These are phyloP conservation scores for Anseranas semipalmata DNA, from an alignment of 2,113 vertebrate species.

Conservation along the genomic window DNA sequence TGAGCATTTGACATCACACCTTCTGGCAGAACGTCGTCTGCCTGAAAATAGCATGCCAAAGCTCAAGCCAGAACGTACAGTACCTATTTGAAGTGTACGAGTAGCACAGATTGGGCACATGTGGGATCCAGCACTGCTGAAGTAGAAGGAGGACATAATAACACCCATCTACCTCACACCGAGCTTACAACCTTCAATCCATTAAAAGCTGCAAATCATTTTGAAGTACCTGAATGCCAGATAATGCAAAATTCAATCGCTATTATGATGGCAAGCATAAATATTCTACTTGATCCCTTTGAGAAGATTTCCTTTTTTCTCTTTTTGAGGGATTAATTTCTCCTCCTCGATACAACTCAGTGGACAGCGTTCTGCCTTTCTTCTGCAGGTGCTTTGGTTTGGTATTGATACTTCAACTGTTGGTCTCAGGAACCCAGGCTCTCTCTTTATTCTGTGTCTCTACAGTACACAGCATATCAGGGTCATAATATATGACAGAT, in stretches of 20 bases:
- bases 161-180: background rate
- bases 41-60: background rate
- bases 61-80: background rate
- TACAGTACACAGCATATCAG: background rate
- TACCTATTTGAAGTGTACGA: background rate
- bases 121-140: background rate
- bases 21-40: background rate
- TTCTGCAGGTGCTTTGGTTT: background rate
- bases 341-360: background rate
- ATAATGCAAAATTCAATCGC: background rate
- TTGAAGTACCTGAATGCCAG: background rate
- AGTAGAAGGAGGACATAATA: background rate
- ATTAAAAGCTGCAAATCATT: background rate
- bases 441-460: background rate
- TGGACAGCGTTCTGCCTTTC: background rate
- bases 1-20: conserved; percentile 27
- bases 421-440: background rate
- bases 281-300: background rate
- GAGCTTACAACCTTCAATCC: background rate
- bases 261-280: background rate
- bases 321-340: background rate
- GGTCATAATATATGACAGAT: background rate
- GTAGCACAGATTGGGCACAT: background rate
- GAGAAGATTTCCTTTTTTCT: background rate
- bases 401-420: background rate